Evolutionary conservation across 2,113 vertebrate genomes (phyloP).

Genomic region (Corythornis vintsioides): DNA sequence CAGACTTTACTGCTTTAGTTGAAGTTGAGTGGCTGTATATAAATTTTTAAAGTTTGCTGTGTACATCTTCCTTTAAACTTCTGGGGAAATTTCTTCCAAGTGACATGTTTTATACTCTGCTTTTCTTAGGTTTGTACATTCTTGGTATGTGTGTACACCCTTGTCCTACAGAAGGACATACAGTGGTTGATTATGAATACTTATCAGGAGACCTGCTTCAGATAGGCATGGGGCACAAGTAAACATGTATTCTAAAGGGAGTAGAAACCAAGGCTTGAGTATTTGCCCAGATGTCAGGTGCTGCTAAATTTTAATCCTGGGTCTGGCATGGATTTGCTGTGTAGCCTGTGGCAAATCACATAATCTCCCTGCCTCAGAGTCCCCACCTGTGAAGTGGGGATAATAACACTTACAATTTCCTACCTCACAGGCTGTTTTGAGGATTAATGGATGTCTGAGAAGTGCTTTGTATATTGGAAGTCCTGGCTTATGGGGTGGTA

Average conservation of each 20-base stretch:
- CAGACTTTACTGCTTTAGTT: constrained; percentile 40
- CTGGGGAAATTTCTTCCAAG: constrained; percentile 21
- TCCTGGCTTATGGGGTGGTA: constrained; percentile 20
- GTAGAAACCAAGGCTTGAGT: constrained; percentile 26
- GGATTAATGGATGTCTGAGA: constrained; percentile 69
- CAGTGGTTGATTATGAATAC: neutral
- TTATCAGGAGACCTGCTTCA: neutral
- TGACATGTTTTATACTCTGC: constrained; percentile 40
- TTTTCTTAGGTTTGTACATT: constrained; percentile 1
- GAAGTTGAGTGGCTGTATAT: neutral
- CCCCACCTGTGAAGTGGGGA: constrained; percentile 63
- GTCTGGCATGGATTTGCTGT: constrained; percentile 52
- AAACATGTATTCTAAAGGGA: constrained; percentile 21
- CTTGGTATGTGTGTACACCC: neutral
- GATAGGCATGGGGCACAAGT: neutral
- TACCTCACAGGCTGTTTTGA: constrained; percentile 61
- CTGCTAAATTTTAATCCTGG: constrained; percentile 59
- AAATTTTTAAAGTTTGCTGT: neutral
- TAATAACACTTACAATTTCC: constrained; percentile 62
- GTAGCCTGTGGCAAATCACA: constrained; percentile 62
- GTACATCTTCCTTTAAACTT: constrained; percentile 12
- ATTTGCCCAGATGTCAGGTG: constrained; percentile 63
- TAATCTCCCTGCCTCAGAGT: constrained; percentile 51
- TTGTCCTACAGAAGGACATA: neutral
- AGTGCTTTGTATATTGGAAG: constrained; percentile 52